Evolutionary conservation across 2,797 vertebrate genomes (phyloP), one percentile per base, ranked within the genome.

Genomic region (Mormyrops attenuatus): DNA sequence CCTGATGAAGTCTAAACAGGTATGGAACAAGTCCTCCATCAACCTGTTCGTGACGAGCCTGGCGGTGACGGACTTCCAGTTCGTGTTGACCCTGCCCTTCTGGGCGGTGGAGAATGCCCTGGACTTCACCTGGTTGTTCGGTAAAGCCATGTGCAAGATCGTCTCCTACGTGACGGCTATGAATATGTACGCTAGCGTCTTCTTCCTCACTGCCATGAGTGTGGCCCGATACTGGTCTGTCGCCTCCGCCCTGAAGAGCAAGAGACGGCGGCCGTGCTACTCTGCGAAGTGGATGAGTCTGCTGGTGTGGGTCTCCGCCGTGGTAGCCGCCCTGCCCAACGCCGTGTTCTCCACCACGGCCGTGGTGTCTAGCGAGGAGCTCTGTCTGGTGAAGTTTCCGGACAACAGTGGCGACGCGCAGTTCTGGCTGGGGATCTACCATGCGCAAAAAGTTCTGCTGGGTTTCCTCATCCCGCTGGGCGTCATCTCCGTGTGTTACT

Each of bases 151-250:
- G 98, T 99, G 98, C 89, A 99, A 99, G 94, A 96, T 98, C 0
- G 97, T 99, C 1, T 98, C 97, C 0, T 96, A 97, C 0, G 97
- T 98, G 90, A 99, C 98, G 0, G 97, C 97, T 0, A 97, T 98
- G 96, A 99, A 98, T 94, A 99, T 99, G 98, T 99, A 99, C 17
- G 98, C 98, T 90, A 99, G 98, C 66, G 98, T 99, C 38, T 99
- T 99, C 91, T 99, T 99, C 91, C 97, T 99, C 53, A 99, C 98
- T 0, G 97, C 97, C 13, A 99, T 98, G 98, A 99, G 98, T 85
- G 96, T 98, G 88, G 97, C 97, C 85, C 93, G 98, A 26, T 99
- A 99, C 92, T 97, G 95, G 55, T 96, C 97, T 0, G 97, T 99
- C 47, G 97, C 97, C 50, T 98, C 97, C 0, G 98, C 97, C 49